Evolutionary conservation across 2,888 invertebrate species (phyloP).

Genomic region (Plagiodera versicolora): DNA sequence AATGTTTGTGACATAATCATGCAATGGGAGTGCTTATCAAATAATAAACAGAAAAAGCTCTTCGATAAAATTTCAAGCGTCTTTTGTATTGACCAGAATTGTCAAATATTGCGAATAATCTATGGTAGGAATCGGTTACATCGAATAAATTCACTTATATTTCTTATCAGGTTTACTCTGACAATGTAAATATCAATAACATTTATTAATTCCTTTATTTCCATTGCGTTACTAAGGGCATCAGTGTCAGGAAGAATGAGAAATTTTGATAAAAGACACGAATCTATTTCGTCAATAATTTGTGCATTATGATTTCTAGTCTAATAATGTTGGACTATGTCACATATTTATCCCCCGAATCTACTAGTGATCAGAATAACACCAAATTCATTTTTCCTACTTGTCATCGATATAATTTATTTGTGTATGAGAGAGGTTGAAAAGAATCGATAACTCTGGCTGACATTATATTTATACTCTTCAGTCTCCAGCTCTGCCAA

Average conservation of each 20-base stretch:
- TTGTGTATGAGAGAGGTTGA: no score
- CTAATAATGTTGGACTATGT: no score
- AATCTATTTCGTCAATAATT: no score
- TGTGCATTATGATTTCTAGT: no score
- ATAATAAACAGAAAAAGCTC: constrained; percentile 38
- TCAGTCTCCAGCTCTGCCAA: background rate
- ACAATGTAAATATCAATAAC: constrained; percentile 21
- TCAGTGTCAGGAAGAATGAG: background rate
- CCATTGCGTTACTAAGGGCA: background rate
- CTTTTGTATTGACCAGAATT: constrained; percentile 34
- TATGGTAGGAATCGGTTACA: constrained; percentile 7
- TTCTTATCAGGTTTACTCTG: constrained; percentile 26
- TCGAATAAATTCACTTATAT: constrained; percentile 17
- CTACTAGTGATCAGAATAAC: no score
- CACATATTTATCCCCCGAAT: no score
- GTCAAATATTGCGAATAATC: constrained; percentile 19
- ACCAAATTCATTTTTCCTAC: no score
- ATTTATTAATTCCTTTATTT: background rate
- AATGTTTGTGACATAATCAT: constrained; percentile 39
- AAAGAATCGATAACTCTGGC: no score
- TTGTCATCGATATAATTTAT: no score
- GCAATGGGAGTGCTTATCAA: constrained; percentile 45
- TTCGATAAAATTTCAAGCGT: constrained; percentile 31
- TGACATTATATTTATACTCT: no score
- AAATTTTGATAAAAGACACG: no score